Evolutionary conservation across 2,797 vertebrate genomes (phyloP).

Genomic region (Poecile montanus): DNA sequence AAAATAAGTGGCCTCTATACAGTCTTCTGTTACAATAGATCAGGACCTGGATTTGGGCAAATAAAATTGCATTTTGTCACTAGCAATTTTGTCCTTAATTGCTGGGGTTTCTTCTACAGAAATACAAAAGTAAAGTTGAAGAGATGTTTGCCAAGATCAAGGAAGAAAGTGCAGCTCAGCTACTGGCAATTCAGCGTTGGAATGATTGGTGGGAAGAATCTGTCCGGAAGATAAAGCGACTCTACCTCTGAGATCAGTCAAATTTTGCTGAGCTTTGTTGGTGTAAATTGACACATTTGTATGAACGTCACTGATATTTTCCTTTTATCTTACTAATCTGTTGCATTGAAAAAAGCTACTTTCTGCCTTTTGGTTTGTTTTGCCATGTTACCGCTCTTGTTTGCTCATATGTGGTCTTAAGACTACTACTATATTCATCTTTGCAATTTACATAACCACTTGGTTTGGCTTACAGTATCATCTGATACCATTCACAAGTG

Average conservation of each 20-base stretch:
- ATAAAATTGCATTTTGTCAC: background rate
- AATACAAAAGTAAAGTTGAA: constrained; percentile 65
- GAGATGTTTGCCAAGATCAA: constrained; percentile 55
- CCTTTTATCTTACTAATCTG: background rate
- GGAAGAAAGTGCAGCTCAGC: constrained; percentile 59
- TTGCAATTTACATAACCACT: background rate
- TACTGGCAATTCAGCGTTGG: constrained; percentile 64
- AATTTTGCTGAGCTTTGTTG: background rate
- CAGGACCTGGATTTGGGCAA: background rate
- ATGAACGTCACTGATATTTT: background rate
- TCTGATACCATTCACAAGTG: background rate
- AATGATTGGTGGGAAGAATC: constrained; percentile 73
- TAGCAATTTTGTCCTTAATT: background rate
- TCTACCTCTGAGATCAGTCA: constrained; percentile 39
- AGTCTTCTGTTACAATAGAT: background rate
- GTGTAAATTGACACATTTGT: background rate
- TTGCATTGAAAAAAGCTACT: background rate
- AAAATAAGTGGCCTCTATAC: background rate
- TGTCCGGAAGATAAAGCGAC: constrained; percentile 60
- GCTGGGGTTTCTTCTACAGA: constrained; percentile 58
- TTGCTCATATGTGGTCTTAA: background rate
- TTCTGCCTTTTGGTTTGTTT: background rate
- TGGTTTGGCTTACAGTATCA: background rate
- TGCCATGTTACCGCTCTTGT: background rate
- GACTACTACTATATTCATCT: background rate